Base-by-base conservation (phyloP, 2,113 vertebrate species). In the Rhinogobius similis region DNA sequence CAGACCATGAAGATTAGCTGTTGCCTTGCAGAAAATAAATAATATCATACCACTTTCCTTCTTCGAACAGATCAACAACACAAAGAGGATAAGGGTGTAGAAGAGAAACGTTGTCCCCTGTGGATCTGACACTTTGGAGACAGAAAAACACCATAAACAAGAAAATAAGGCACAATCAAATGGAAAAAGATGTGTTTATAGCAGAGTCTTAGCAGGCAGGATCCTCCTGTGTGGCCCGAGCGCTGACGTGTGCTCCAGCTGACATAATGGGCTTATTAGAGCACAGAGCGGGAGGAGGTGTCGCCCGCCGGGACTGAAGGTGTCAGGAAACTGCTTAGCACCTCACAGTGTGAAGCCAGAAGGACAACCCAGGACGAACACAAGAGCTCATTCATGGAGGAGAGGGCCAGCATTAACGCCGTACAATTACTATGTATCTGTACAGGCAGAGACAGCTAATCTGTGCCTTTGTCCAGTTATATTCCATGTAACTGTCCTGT, bases 221-320 rank as follows among this genome's bases (percentile, higher is more conserved):
- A 20, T 61, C 3, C 18, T 20, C 23, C 14, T 55, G 14, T 29
- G 14, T 8, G 26, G 55, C 26, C 18, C 9, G 9, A 11, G 58
- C 27, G 14, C 27, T 36, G 58, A 61, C 58, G 20, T 36, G 27
- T n/a, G 18, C 58, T 38, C 29, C 29, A 11, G 16, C 27, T 36
- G 29, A 61, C 58, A 61, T 61, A 61, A 61, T 61, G 58, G 58
- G 58, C 58, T 61, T 61, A 61, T 61, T 61, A 61, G 58, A 61
- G 29, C 20, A 27, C 10, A 20, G 29, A 61, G 58, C 9, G n/a
- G 27, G 55, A 59, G 26, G 58, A 21, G 29, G 58, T 61, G 58
- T 61, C 29, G 20, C 27, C 58, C 20, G 18, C 10, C 18, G 58
- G 58, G 58, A 61, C 29, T 11, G 18, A 12, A n/a, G 29, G 27